Conservation (phyloP, 2,888 invertebrate species). For the Hemistola chrysoprasaria region DNA sequence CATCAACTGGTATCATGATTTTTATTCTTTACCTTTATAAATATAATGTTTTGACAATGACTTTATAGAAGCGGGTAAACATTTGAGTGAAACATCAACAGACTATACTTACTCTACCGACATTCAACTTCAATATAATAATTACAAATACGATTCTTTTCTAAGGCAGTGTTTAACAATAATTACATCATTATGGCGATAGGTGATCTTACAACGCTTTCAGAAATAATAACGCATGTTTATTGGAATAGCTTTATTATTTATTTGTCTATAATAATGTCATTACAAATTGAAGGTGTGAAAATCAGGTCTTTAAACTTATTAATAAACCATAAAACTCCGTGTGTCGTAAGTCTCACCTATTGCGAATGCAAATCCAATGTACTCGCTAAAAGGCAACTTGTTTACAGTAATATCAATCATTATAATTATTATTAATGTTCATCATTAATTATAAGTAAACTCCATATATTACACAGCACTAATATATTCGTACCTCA, state of each 20-base stretch:
- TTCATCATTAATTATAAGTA: constrained; percentile 7
- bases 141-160: constrained; percentile 41
- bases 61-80: constrained; percentile 17
- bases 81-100: constrained; percentile 27
- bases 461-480: constrained; percentile 20
- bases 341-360: constrained; percentile 8
- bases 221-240: too few species aligned
- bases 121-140: constrained; percentile 20
- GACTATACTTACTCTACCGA: constrained; percentile 25
- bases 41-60: constrained; percentile 5
- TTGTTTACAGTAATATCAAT: constrained; percentile 37
- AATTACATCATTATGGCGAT: constrained; percentile 29
- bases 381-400: constrained; percentile 61
- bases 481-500: constrained; percentile 16
- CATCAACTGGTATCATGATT: too few species aligned
- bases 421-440: constrained; percentile 1
- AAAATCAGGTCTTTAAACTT: too few species aligned
- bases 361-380: constrained; percentile 34
- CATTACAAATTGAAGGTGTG: not conserved
- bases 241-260: too few species aligned
- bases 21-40: constrained; percentile 2
- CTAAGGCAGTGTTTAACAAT: constrained; percentile 59
- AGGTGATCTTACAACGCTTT: constrained; percentile 30
- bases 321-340: not conserved
- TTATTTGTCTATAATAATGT: too few species aligned